A percentile compares a stretch with the other conserved stretches of the same genome.
These are phyloP conservation scores for Cosmia pyralina DNA, from an alignment of 2,888 invertebrate genomes.

Conservation along the genomic window DNA sequence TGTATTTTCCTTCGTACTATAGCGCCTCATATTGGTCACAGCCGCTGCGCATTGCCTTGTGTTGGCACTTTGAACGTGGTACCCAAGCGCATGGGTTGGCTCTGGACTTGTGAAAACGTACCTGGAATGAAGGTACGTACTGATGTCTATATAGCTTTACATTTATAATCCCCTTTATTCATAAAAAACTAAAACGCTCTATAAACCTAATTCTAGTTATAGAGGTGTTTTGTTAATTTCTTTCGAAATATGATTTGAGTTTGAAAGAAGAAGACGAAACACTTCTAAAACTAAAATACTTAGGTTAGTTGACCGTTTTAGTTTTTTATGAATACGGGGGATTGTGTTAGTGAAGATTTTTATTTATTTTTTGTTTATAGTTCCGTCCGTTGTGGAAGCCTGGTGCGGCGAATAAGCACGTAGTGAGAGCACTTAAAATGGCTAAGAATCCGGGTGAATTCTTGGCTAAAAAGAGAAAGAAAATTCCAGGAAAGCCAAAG, in stretches of 20 bases:
- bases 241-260: no score
- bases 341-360: slow-evolving; percentile 16
- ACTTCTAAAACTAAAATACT: no score
- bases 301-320: no score
- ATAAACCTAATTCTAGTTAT: no score
- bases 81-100: slow-evolving; percentile 88
- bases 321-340: no score
- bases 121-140: slow-evolving; percentile 83
- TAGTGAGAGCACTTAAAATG: slow-evolving; percentile 80
- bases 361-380: slow-evolving; percentile 77
- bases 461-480: slow-evolving; percentile 80
- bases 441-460: slow-evolving; percentile 81
- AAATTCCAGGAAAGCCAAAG: slow-evolving; percentile 74
- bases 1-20: slow-evolving; percentile 49
- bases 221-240: no score
- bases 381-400: slow-evolving; percentile 86
- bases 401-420: slow-evolving; percentile 84
- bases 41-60: slow-evolving; percentile 80
- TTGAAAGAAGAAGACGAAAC: no score
- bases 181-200: no score
- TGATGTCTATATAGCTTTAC: neutral
- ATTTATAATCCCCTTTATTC: no score
- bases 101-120: slow-evolving; percentile 84
- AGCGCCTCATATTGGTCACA: slow-evolving; percentile 87
- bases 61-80: slow-evolving; percentile 77